Percentiles rank a stretch among this genome's conserved stretches.
These are phyloP conservation scores for Philopedon plagiatum DNA, from an alignment of 2,888 invertebrate species.

Conservation along the genomic window DNA sequence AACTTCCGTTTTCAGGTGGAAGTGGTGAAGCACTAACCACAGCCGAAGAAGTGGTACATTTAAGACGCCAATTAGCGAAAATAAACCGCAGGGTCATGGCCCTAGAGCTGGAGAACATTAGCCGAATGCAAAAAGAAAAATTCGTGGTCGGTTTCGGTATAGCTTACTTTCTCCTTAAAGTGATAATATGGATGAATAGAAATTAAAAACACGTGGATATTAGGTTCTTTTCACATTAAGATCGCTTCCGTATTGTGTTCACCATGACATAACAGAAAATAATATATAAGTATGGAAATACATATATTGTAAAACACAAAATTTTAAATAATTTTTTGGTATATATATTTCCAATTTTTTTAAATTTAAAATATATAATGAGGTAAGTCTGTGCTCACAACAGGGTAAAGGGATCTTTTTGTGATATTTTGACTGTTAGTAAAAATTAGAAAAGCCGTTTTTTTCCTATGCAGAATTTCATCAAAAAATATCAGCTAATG, in stretches of 20 bases:
- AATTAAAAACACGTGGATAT: slow-evolving; percentile 53
- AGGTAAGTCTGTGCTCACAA: neutral
- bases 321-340: no score
- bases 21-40: slow-evolving; percentile 78
- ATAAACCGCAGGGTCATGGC: slow-evolving; percentile 89
- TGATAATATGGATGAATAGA: slow-evolving; percentile 85
- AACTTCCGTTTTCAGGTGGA: slow-evolving; percentile 33
- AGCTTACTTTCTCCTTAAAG: slow-evolving; percentile 88
- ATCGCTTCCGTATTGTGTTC: neutral
- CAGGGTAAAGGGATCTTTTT: neutral
- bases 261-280: no score
- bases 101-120: slow-evolving; percentile 88
- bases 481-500: no score
- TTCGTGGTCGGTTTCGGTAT: slow-evolving; percentile 87
- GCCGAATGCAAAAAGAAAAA: slow-evolving; percentile 89
- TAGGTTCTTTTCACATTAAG: slow-evolving; percentile 3
- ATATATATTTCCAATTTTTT: neutral
- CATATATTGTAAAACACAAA: no score
- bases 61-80: slow-evolving; percentile 89
- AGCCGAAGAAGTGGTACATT: slow-evolving; percentile 85
- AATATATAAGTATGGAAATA: no score
- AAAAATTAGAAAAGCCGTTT: neutral
- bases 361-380: neutral
- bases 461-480: neutral
- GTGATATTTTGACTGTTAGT: slow-evolving; percentile 23